Percentiles rank a stretch among this genome's conserved stretches.
phyloP scores from a whole-genome alignment of 1,140 invertebrate genomes.

The Plodia interpunctella region DNA sequence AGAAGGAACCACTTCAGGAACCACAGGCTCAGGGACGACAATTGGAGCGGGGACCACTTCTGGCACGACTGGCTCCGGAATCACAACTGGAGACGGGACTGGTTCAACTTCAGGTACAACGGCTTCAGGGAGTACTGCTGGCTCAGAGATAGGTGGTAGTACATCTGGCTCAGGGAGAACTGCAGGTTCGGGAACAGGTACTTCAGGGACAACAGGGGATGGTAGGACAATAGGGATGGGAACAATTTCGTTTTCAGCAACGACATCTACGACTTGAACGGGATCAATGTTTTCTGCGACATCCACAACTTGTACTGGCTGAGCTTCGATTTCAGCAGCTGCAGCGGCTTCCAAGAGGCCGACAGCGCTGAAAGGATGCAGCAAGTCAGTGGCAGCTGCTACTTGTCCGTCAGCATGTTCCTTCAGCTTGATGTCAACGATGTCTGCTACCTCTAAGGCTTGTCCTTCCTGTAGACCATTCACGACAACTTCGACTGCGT shows the following conservation, averaged over 20 bases:
- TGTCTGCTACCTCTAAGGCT: conserved; percentile 35
- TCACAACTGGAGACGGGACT: conserved; percentile 14
- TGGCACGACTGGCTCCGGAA: conserved; percentile 15
- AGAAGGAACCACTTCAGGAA: conserved; percentile 13
- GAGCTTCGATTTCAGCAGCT: conserved; percentile 19
- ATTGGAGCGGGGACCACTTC: conserved; percentile 21
- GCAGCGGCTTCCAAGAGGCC: conserved; percentile 40
- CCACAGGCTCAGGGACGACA: conserved; percentile 15
- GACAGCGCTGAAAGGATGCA: conserved; percentile 37
- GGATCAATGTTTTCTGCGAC: not conserved
- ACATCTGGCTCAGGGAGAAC: conserved; percentile 21
- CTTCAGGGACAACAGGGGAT: conserved; percentile 17
- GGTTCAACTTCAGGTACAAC: conserved; percentile 19
- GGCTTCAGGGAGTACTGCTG: conserved; percentile 14
- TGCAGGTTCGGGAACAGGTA: conserved; percentile 12
- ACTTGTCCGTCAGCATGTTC: conserved; percentile 34
- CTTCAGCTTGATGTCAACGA: conserved; percentile 38
- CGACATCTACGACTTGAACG: conserved; percentile 1
- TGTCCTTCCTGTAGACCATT: conserved; percentile 42
- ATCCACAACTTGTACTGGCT: conserved; percentile 11
- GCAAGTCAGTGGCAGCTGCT: conserved; percentile 24
- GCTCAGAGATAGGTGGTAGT: conserved; percentile 13
- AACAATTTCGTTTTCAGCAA: conserved; percentile 8
- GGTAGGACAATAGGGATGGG: conserved; percentile 14
- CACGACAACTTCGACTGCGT: conserved; percentile 40